phyloP scores from a whole-genome alignment of 2,797 vertebrate species.

The Sebastolobus altivelis region DNA sequence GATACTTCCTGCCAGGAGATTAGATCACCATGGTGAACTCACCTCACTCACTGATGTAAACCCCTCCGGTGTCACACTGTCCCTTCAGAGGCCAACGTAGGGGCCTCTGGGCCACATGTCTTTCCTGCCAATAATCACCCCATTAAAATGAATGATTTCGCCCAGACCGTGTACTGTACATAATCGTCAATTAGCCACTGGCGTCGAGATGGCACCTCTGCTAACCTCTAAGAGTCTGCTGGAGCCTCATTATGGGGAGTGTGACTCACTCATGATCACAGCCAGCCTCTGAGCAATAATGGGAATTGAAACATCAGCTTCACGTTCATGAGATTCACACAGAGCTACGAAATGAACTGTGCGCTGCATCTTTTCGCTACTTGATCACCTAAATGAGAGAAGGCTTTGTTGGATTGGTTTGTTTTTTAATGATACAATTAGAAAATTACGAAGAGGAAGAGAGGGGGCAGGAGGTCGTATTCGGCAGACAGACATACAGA shows the following conservation, averaged over 20 bases:
- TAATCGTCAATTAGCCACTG: constrained; percentile 84
- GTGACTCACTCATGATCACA: constrained; percentile 74
- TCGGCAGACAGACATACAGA: neutral
- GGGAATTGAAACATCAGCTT: constrained; percentile 58
- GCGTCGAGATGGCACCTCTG: constrained; percentile 73
- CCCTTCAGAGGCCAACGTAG: constrained; percentile 71
- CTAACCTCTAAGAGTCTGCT: constrained; percentile 73
- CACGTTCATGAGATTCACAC: constrained; percentile 49
- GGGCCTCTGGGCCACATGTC: constrained; percentile 75
- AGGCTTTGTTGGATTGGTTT: constrained; percentile 13
- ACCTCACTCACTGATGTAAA: constrained; percentile 79
- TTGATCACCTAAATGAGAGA: constrained; percentile 40
- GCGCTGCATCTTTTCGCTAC: constrained; percentile 19
- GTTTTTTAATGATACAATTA: constrained; percentile 54
- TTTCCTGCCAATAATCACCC: constrained; percentile 86
- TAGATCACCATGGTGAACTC: constrained; percentile 82
- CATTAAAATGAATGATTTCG: constrained; percentile 84
- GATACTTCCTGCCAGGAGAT: constrained; percentile 81
- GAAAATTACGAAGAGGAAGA: constrained; percentile 8
- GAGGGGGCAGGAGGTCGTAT: neutral
- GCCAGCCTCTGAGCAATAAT: constrained; percentile 60
- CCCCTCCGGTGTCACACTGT: constrained; percentile 64
- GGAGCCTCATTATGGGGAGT: constrained; percentile 70
- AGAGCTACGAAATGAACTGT: constrained; percentile 45
- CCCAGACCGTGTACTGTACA: constrained; percentile 80